phyloP scores from a whole-genome alignment of 37 sponge, comb jelly and placozoan genomes.

The Eunapius fragilis region DNA sequence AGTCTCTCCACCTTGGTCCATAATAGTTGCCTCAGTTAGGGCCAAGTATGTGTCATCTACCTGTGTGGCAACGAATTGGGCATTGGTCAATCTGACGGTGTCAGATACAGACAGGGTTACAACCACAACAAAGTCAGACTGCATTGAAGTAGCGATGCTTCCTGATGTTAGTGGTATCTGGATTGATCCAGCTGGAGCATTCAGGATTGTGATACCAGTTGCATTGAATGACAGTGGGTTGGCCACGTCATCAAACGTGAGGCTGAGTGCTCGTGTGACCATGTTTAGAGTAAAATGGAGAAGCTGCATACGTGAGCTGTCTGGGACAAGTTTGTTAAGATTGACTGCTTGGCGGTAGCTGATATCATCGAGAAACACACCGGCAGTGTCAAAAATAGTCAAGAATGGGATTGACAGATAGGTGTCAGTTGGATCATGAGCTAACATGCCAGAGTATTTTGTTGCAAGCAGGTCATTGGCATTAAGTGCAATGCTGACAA shows the following conservation, averaged over 20 bases:
- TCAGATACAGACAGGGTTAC: slow-evolving; percentile 38
- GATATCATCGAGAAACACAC: slow-evolving; percentile 20
- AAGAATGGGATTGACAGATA: slow-evolving; percentile 49
- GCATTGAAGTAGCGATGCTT: slow-evolving; percentile 27
- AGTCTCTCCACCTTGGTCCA: slow-evolving; percentile 25
- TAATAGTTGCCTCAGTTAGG: slow-evolving; percentile 24
- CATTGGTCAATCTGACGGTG: slow-evolving; percentile 5
- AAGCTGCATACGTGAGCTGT: slow-evolving; percentile 42
- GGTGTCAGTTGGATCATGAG: slow-evolving; percentile 33
- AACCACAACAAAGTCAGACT: slow-evolving; percentile 29
- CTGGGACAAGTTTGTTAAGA: slow-evolving; percentile 47
- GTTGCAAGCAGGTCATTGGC: slow-evolving; percentile 58
- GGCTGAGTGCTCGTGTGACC: slow-evolving; percentile 62
- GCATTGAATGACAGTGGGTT: slow-evolving; percentile 52
- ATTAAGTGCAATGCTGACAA: slow-evolving; percentile 51
- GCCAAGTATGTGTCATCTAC: slow-evolving; percentile 58
- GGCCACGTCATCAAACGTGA: slow-evolving; percentile 85
- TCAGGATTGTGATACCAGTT: slow-evolving; percentile 55
- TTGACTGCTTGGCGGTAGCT: slow-evolving; percentile 11
- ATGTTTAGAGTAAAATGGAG: slow-evolving; percentile 68
- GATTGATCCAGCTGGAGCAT: slow-evolving; percentile 25
- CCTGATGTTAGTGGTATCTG: slow-evolving; percentile 19
- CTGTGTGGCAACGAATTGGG: slow-evolving; percentile 51
- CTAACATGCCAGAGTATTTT: slow-evolving; percentile 49
- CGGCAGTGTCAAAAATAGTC: slow-evolving; percentile 69